Evolutionary conservation across 2,797 vertebrate genomes (phyloP).

Genomic region (Pseudochromis fuscus): DNA sequence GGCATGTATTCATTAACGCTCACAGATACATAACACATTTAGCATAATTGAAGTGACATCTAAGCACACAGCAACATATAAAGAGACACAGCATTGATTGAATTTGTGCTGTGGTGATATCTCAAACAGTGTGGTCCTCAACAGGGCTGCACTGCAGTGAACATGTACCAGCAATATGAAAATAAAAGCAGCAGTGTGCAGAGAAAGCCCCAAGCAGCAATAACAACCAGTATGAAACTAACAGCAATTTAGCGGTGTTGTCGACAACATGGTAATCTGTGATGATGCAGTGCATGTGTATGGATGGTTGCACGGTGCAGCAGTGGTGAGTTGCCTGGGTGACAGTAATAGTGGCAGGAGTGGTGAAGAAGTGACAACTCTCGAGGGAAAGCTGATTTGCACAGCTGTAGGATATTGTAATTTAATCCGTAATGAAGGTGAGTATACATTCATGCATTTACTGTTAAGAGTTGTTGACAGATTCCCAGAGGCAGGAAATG

Average conservation of each 20-base stretch:
- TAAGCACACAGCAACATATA: neutral
- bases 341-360: constrained; percentile 9
- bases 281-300: constrained; percentile 1
- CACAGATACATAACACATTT: neutral
- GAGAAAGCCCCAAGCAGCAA: constrained; percentile 17
- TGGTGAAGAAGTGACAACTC: constrained; percentile 8
- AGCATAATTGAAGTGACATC: neutral
- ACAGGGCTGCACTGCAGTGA: neutral
- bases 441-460: constrained; percentile 12
- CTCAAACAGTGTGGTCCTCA: neutral
- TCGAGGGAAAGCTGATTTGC: neutral
- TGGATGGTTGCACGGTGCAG: neutral
- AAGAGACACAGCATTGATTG: neutral
- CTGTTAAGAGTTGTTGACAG: neutral
- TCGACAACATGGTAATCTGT: neutral
- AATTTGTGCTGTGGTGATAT: neutral
- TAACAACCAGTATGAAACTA: constrained; percentile 6
- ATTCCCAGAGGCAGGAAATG: neutral
- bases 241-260: constrained; percentile 19
- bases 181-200: constrained; percentile 6
- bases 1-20: neutral
- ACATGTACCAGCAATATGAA: neutral
- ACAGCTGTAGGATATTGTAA: neutral
- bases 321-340: neutral
- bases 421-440: neutral